Evolutionary conservation across 2,113 vertebrate species (phyloP), one percentile per base, ranked within the genome.

Genomic region (Nycticebus coucang): DNA sequence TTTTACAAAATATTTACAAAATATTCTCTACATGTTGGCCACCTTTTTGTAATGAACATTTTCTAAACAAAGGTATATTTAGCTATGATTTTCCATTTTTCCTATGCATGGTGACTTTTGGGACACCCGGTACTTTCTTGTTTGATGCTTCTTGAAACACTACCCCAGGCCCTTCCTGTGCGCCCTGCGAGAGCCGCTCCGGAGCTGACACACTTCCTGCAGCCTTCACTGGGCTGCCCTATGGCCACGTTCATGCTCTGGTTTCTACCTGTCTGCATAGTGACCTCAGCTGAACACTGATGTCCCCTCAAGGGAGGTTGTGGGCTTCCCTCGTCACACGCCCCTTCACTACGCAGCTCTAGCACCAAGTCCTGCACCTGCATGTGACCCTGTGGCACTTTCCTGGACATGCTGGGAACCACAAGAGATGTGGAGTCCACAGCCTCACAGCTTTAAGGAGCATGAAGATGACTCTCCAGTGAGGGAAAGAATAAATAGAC

Each of bases 261-360:
- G 33, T 15, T 45, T 33, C 75, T 33, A 77, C 24, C 24, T 64
- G 24, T 24, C 37, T 11, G 15, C 45, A 28, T 7, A 33, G 62
- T 0, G 13, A 24, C 1, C 33, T 78, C 87, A 8, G 4, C 1
- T 15, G n/a, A n/a, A n/a, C n/a, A n/a, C n/a, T n/a, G n/a, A n/a
- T n/a, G n/a, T n/a, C n/a, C n/a, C n/a, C n/a, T n/a, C n/a, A n/a
- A n/a, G n/a, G 45, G 53, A 74, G 45, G 28, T 64, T 24, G 1
- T 28, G 57, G 74, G 7, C 26, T 64, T 30, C 0, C 4, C 18
- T 33, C 45, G 15, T 55, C 41, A 33, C 2, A 6, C 21, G 53
- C 37, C 24, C n/a, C 33, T 41, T 83, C 57, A 14, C 7, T 57
- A 8, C 83, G 91, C 13, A 80, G 37, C 24, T 79, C 50, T 59